These are phyloP conservation scores for Hormaphis cornu DNA, from an alignment of 1,140 invertebrate genomes.

Conservation along the genomic window DNA sequence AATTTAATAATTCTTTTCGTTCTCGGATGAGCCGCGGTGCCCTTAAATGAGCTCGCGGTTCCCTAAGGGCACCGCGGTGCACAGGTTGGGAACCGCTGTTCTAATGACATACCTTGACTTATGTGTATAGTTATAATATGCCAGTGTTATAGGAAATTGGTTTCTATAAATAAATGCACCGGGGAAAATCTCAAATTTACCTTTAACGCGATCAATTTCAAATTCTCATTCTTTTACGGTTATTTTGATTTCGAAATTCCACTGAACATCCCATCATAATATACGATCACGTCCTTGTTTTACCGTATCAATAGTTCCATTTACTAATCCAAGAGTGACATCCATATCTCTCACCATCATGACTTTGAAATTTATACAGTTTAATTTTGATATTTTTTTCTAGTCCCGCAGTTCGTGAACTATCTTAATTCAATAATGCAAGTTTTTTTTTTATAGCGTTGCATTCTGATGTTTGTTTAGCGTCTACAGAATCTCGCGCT, in stretches of 20 bases:
- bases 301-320: conserved; percentile 38
- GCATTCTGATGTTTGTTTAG: background rate
- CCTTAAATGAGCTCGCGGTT: no score
- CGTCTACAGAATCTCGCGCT: conserved; percentile 11
- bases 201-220: conserved; percentile 35
- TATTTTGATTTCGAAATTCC: conserved; percentile 29
- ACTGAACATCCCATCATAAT: conserved; percentile 14
- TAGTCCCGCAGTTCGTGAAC: conserved; percentile 37
- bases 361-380: conserved; percentile 37
- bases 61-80: no score
- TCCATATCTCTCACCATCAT: conserved; percentile 41
- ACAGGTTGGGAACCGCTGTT: no score
- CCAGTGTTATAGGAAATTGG: conserved; percentile 42
- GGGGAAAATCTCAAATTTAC: conserved; percentile 41
- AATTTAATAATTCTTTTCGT: no score
- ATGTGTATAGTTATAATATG: conserved; percentile 43
- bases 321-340: conserved; percentile 39
- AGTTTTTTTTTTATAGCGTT: conserved; percentile 36
- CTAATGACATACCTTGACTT: conserved; percentile 42
- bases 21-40: no score
- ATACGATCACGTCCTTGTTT: conserved; percentile 33
- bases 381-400: conserved; percentile 37
- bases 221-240: conserved; percentile 32
- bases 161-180: conserved; percentile 39
- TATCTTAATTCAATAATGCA: conserved; percentile 31